Percentiles rank a stretch among this genome's conserved stretches.
phyloP scores from a whole-genome alignment of 2,888 invertebrate species.

The Drosophila nigricruria region DNA sequence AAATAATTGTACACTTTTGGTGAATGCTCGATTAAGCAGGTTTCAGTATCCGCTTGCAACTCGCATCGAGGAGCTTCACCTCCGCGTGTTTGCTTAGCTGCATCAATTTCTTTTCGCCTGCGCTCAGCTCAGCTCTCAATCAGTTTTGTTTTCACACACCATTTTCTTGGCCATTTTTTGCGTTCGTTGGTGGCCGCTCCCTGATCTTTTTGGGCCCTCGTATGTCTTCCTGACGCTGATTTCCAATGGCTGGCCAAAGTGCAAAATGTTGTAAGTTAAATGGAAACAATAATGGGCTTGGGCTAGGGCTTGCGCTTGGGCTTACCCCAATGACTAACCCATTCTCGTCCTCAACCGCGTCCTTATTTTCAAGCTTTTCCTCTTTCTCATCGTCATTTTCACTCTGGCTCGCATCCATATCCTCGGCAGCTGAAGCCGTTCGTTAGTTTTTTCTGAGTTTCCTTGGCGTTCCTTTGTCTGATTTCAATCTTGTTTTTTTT shows the following conservation, averaged over 20 bases:
- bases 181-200: constrained; percentile 9
- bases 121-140: constrained; percentile 60
- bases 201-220: constrained; percentile 59
- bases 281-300: constrained; percentile 82
- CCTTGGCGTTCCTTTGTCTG: constrained; percentile 31
- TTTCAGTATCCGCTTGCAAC: constrained; percentile 5
- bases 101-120: constrained; percentile 50
- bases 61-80: constrained; percentile 8
- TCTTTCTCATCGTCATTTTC: constrained; percentile 6
- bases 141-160: constrained; percentile 73
- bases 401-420: constrained; percentile 18
- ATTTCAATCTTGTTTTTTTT: constrained; percentile 19
- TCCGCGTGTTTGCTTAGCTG: constrained; percentile 52
- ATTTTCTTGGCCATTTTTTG: constrained; percentile 62
- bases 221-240: constrained; percentile 48
- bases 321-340: constrained; percentile 2
- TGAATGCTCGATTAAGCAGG: constrained; percentile 5
- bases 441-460: constrained; percentile 40
- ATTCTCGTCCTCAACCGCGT: background rate
- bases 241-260: constrained; percentile 72
- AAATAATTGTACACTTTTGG: background rate
- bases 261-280: constrained; percentile 84
- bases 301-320: constrained; percentile 60
- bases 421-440: constrained; percentile 23
- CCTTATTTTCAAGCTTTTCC: background rate